Evolutionary conservation across 1,140 invertebrate genomes (phyloP), one percentile per base, ranked within the genome.

Genomic region (Acromyrmex heyeri): DNA sequence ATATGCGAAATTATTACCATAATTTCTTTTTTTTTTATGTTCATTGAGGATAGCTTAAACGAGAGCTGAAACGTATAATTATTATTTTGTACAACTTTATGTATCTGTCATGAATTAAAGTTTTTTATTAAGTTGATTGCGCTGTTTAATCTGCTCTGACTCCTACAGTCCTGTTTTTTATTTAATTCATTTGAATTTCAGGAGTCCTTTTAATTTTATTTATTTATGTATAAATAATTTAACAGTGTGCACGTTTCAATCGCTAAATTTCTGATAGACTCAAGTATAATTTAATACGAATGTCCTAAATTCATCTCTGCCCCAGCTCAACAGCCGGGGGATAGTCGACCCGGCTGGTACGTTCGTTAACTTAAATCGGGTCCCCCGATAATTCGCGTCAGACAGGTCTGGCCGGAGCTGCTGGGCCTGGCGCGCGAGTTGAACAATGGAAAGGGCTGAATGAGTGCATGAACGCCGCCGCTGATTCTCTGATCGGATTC

Each of bases 401-500:
- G 73, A 75, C 82, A 65, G 34, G 69, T 73, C 67, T 73, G 79
- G 55, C 38, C 55, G n/a, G 77, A 27, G 57, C 57, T 64, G 34
- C 16, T 3, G 69, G 59, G 76, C 24, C 59, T 6, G 69, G 34
- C 53, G 24, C 55, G 59, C 3, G 73, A 59, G 24, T n/a, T 27
- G n/a, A 70, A 61, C 21, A 67, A 62, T 57, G 62, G 62, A 18
- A 64, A 59, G 50, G 75, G 38, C 27, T 85, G 89, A 90, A 90
- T 81, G 88, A 89, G 78, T 73, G 85, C 59, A 48, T 73, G 75
- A 86, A 90, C 73, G 89, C 89, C 86, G 85, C 75, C 50, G 67
- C 72, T 85, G 88, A 88, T 88, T 85, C 85, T 90, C 78, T 53
- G 88, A 90, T 90, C 73, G 59, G 88, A 87, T 85, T 89, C 85